Conservation (phyloP, 2,113 vertebrate genomes). For the western clawed frog (Xenopus tropicalis) region UCB_Xtro_10.0 CM004443.2:15110001-15110500, state of each 20-base stretch:
- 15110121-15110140: constrained; percentile 3
- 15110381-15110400: too few species aligned
- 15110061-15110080: neutral
- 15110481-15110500: too few species aligned
- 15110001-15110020: neutral
- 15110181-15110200: constrained; percentile 12
- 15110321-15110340: neutral
- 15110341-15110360: neutral
- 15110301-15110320: neutral
- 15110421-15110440: too few species aligned
- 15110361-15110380: too few species aligned
- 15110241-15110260: constrained; percentile 32
- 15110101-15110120: neutral
- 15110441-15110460: too few species aligned
- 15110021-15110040: neutral
- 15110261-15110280: neutral
- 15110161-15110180: constrained; percentile 23
- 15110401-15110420: too few species aligned
- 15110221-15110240: neutral
- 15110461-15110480: too few species aligned
- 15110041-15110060: neutral
- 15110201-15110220: constrained; percentile 12
- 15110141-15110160: neutral
- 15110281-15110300: neutral
- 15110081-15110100: neutral